Evolutionary conservation across 2,888 invertebrate species (phyloP).

Genomic region (Biston stratarius): DNA sequence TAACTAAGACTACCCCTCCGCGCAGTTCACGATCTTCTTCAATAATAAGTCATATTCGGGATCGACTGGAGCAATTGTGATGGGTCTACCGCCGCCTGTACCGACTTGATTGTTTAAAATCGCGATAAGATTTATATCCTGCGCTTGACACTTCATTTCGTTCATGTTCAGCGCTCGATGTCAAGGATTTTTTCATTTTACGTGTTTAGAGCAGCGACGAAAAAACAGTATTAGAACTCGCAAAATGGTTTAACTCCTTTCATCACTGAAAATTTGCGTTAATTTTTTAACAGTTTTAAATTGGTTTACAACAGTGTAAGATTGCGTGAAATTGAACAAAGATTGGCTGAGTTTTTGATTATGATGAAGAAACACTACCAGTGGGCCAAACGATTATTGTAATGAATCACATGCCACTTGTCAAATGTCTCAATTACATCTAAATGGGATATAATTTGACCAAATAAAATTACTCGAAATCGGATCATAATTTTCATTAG

Average conservation of each 20-base stretch:
- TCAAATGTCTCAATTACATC: too few relatives aligned
- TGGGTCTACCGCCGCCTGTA: slow-evolving; percentile 50
- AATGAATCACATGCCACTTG: too few relatives aligned
- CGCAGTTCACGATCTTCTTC: slow-evolving; percentile 49
- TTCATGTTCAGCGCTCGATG: slow-evolving; percentile 70
- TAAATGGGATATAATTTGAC: too few relatives aligned
- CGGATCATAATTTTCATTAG: background rate
- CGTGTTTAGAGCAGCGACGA: slow-evolving; percentile 22
- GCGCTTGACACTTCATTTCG: slow-evolving; percentile 80
- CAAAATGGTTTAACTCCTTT: slow-evolving; percentile 5
- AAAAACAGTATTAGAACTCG: slow-evolving; percentile 16
- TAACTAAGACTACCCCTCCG: slow-evolving; percentile 45
- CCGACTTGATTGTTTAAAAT: slow-evolving; percentile 76
- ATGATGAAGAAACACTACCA: background rate
- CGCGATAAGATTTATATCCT: slow-evolving; percentile 79
- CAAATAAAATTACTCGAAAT: background rate
- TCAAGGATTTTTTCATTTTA: slow-evolving; percentile 43
- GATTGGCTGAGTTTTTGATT: background rate
- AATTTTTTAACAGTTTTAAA: background rate
- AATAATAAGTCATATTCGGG: slow-evolving; percentile 69
- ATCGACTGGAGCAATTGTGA: slow-evolving; percentile 66
- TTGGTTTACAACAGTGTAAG: background rate
- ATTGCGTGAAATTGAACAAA: background rate
- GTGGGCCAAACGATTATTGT: too few relatives aligned
- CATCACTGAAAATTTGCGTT: background rate